Conservation (phyloP, 2,888 invertebrate genomes). For the Vesta saturnalis region DNA sequence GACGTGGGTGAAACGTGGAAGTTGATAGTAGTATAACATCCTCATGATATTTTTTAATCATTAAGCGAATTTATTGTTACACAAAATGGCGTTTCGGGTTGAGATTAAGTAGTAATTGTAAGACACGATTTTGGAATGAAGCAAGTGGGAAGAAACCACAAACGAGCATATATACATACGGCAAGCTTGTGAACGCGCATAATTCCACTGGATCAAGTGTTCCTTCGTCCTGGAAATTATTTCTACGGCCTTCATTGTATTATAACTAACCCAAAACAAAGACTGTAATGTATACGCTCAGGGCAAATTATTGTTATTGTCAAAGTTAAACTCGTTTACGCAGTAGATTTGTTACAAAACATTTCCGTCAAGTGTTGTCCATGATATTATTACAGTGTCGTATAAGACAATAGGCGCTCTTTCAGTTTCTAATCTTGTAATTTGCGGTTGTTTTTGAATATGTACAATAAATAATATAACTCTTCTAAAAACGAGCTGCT, state of each 20-base stretch:
- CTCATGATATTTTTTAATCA: constrained; percentile 11
- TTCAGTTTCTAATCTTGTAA: background rate
- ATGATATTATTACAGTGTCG: background rate
- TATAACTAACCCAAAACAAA: constrained; percentile 47
- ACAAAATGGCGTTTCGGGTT: constrained; percentile 15
- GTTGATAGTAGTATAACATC: background rate
- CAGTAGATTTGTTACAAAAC: constrained; percentile 36
- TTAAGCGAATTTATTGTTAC: constrained; percentile 16
- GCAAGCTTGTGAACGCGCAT: constrained; percentile 46
- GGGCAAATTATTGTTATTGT: constrained; percentile 49
- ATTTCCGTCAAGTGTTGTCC: constrained; percentile 35
- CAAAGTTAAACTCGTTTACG: constrained; percentile 44
- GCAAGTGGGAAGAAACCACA: constrained; percentile 38
- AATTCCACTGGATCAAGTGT: constrained; percentile 48
- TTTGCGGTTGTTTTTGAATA: constrained; percentile 1
- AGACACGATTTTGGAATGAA: constrained; percentile 35
- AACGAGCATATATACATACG: constrained; percentile 44
- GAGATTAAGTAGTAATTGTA: constrained; percentile 35
- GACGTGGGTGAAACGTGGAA: constrained; percentile 5
- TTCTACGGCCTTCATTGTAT: constrained; percentile 42
- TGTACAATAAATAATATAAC: background rate
- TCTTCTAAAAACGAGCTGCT: background rate
- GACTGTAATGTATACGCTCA: constrained; percentile 44
- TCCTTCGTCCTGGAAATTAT: constrained; percentile 47
- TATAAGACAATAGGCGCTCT: background rate